Evolutionary conservation across 2,888 invertebrate species (phyloP).

Genomic region (Urechis unicinctus): DNA sequence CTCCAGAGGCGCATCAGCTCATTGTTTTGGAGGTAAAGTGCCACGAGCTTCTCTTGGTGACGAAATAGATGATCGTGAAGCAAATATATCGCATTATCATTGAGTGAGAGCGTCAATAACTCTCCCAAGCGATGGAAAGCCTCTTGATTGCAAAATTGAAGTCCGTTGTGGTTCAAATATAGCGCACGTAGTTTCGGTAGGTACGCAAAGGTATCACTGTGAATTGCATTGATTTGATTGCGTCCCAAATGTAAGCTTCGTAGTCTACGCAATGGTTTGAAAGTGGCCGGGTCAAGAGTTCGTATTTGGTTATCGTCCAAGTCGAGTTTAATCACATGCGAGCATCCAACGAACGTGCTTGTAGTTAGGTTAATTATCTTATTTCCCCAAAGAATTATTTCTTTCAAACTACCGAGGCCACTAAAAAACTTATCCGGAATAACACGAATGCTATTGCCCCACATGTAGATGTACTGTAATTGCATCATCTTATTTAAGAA

Average conservation of each 20-base stretch:
- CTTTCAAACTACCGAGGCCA: constrained; percentile 6
- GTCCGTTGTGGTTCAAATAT: constrained; percentile 16
- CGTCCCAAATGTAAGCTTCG: constrained; percentile 15
- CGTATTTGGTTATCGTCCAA: constrained; percentile 11
- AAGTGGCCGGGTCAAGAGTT: constrained; percentile 8
- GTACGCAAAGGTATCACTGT: constrained; percentile 11
- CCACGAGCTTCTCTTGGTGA: constrained; percentile 11
- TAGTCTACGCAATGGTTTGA: constrained; percentile 8
- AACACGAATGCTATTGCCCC: constrained; percentile 13
- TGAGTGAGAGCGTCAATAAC: constrained; percentile 14
- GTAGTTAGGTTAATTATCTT: constrained; percentile 6
- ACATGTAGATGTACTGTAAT: constrained; percentile 12
- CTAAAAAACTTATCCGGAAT: constrained; percentile 11
- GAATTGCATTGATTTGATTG: constrained; percentile 10
- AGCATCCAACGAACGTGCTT: constrained; percentile 8
- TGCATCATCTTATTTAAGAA: constrained; percentile 10
- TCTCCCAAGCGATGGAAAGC: constrained; percentile 15
- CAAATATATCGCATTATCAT: constrained; percentile 15
- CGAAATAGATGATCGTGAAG: constrained; percentile 16
- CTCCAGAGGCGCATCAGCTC: constrained; percentile 15
- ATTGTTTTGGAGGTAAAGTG: constrained; percentile 18
- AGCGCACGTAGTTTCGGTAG: constrained; percentile 14
- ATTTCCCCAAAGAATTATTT: constrained; percentile 18
- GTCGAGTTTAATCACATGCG: constrained; percentile 7
- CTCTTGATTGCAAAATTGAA: constrained; percentile 11